Conservation (phyloP, 1,140 invertebrate species). For the Ceratosolen fusciceps region DNA sequence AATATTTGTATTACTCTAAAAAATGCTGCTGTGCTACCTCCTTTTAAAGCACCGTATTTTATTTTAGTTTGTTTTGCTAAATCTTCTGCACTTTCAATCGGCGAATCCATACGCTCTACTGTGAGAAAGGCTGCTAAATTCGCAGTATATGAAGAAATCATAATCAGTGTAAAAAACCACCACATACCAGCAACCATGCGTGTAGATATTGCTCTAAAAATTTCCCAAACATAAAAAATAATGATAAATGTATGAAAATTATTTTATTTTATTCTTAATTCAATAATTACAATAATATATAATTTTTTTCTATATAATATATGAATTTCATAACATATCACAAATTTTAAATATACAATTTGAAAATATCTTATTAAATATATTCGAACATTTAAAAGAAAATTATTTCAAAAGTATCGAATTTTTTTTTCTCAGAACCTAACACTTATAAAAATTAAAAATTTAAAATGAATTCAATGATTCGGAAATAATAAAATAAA, state of each 20-base stretch:
- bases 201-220: slow-evolving; percentile 84
- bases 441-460: too few species aligned
- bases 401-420: too few species aligned
- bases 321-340: neutral
- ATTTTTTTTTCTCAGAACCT: too few species aligned
- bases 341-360: neutral
- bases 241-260: too few species aligned
- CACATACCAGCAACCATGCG: slow-evolving; percentile 93
- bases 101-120: slow-evolving; percentile 95
- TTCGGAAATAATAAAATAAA: too few species aligned
- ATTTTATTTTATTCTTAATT: too few species aligned
- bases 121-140: slow-evolving; percentile 98
- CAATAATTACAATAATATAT: neutral
- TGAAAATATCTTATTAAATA: too few species aligned
- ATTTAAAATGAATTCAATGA: too few species aligned
- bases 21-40: slow-evolving; percentile 92
- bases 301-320: neutral
- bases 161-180: slow-evolving; percentile 98
- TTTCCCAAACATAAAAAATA: neutral
- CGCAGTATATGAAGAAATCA: slow-evolving; percentile 98
- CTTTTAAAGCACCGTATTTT: slow-evolving; percentile 94
- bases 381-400: too few species aligned
- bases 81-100: slow-evolving; percentile 96
- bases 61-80: slow-evolving; percentile 96
- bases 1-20: slow-evolving; percentile 81